A percentile compares a stretch with the other conserved stretches of the same genome.
Conservation (phyloP, 2,888 invertebrate species). For the Chironomus tentans region DNA sequence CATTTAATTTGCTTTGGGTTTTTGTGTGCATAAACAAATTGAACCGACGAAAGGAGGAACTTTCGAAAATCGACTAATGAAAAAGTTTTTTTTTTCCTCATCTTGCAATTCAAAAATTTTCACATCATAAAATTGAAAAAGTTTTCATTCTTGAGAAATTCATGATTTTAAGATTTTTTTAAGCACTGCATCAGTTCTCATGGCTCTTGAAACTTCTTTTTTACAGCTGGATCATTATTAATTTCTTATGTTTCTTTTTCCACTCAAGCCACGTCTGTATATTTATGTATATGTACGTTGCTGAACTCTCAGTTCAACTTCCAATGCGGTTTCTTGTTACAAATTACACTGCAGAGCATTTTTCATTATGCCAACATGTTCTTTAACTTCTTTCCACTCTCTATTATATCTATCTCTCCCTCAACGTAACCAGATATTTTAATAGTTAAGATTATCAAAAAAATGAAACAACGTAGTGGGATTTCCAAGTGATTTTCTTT, state of each 20-base stretch:
- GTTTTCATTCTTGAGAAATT: not conserved
- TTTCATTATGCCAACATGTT: not conserved
- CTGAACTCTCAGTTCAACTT: not conserved
- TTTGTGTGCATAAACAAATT: not conserved
- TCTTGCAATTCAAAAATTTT: not conserved
- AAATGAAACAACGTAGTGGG: not conserved
- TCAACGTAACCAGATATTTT: not conserved
- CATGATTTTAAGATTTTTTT: not conserved
- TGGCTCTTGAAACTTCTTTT: not conserved
- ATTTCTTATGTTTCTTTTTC: not conserved
- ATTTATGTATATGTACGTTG: not conserved
- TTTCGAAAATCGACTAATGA: not conserved
- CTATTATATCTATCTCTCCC: not conserved
- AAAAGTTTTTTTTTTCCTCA: not conserved
- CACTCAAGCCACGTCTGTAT: too few species aligned
- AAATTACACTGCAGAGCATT: slow-evolving; percentile 8
- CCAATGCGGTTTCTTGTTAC: slow-evolving; percentile 16
- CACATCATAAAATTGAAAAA: not conserved
- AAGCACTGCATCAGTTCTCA: not conserved
- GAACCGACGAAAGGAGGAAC: not conserved
- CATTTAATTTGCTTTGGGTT: too few species aligned
- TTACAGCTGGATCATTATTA: not conserved
- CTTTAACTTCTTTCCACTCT: not conserved
- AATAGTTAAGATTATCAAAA: not conserved
- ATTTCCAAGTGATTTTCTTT: too few species aligned